These are phyloP conservation scores for Xestobium rufovillosum DNA, from an alignment of 2,888 invertebrate genomes.

Conservation along the genomic window DNA sequence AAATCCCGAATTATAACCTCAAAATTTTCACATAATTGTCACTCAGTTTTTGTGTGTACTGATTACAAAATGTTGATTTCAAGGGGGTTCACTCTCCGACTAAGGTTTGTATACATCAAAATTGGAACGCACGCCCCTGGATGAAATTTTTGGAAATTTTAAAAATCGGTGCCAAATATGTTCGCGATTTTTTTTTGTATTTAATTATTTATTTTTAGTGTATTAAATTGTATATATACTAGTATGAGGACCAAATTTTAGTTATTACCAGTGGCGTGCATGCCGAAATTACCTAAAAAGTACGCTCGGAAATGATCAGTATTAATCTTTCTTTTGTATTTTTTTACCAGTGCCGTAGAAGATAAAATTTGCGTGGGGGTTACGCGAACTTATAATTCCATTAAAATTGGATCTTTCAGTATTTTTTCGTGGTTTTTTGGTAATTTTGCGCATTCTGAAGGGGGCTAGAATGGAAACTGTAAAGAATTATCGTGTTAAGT, in stretches of 20 bases:
- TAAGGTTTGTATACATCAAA: too few species aligned
- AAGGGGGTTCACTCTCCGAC: too few species aligned
- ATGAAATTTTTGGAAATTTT: too few species aligned
- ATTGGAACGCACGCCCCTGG: too few species aligned
- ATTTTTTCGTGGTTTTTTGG: conserved; percentile 6
- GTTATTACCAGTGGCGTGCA: conserved; percentile 9
- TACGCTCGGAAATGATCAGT: conserved; percentile 1
- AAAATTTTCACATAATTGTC: too few species aligned
- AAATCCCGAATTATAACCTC: too few species aligned
- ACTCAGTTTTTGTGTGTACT: too few species aligned
- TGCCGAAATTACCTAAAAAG: conserved; percentile 4
- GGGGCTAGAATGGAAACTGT: conserved; percentile 21
- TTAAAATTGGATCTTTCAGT: conserved; percentile 5
- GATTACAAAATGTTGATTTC: too few species aligned
- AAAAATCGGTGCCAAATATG: conserved; percentile 27
- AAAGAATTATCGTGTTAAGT: too few species aligned
- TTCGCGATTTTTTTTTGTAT: too few species aligned
- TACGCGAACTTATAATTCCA: conserved; percentile 3
- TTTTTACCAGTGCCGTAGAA: conserved; percentile 3
- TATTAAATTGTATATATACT: conserved; percentile 23
- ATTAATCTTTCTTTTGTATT: not conserved
- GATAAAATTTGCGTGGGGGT: conserved; percentile 2
- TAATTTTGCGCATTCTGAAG: conserved; percentile 18
- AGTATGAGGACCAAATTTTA: conserved; percentile 26
- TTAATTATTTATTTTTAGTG: too few species aligned